A percentile compares a stretch with the other conserved stretches of the same genome.
phyloP scores from a whole-genome alignment of 2,888 invertebrate species.

The Eudasyphora cyanicolor region DNA sequence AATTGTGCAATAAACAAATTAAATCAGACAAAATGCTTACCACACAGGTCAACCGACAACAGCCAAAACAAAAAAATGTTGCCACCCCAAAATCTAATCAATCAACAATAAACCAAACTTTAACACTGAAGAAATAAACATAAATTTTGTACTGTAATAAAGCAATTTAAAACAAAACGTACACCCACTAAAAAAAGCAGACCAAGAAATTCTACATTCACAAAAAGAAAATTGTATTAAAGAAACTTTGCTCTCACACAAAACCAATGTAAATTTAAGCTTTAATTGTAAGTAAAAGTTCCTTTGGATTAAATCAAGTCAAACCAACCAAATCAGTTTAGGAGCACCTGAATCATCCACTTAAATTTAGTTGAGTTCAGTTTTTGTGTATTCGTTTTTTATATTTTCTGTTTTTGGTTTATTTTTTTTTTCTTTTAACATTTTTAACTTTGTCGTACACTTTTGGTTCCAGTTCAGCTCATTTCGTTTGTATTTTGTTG shows the following conservation, averaged over 20 bases:
- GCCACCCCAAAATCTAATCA: no score
- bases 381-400: not conserved
- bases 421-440: conserved; percentile 4
- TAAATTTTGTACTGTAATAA: not conserved
- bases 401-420: conserved; percentile 13
- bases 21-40: conserved; percentile 61
- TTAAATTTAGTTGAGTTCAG: no score
- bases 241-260: conserved; percentile 27
- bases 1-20: conserved; percentile 22
- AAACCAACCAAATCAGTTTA: conserved; percentile 44
- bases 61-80: not conserved
- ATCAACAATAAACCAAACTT: conserved; percentile 24
- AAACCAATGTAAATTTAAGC: conserved; percentile 45
- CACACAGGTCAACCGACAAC: conserved; percentile 51
- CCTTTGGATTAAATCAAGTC: conserved; percentile 24
- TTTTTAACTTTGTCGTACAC: not conserved
- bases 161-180: conserved; percentile 26
- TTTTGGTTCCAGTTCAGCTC: not conserved
- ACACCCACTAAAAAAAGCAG: conserved; percentile 1
- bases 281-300: conserved; percentile 60
- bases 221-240: conserved; percentile 1
- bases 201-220: not conserved
- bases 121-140: conserved; percentile 13
- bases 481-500: conserved; percentile 7
- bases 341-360: conserved; percentile 65